Evolutionary conservation across 35 echinoderm and acorn worm species (phyloP).

Genomic region (Apostichopus californicus): DNA sequence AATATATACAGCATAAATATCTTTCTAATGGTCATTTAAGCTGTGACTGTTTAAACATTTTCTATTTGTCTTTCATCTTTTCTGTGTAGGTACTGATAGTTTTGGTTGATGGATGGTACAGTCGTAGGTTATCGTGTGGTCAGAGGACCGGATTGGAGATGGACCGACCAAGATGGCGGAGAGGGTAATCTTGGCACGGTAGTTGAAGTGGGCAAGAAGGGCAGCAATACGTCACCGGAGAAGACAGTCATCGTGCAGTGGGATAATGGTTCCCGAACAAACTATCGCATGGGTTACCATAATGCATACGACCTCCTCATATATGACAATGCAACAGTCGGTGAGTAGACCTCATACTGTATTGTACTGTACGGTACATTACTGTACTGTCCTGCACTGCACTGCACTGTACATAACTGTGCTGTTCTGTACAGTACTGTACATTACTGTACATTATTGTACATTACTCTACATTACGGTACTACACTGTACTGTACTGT

Average conservation of each 20-base stretch:
- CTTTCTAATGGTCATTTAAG: too few species aligned
- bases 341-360: conserved; percentile 26
- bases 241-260: conserved; percentile 97
- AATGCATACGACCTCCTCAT: conserved; percentile 78
- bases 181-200: conserved; percentile 90
- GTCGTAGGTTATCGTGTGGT: conserved; percentile 85
- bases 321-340: conserved; percentile 91
- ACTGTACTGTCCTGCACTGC: too few species aligned
- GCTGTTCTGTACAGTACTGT: too few species aligned
- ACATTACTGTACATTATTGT: too few species aligned
- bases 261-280: conserved; percentile 93
- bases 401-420: too few species aligned
- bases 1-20: too few species aligned
- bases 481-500: too few species aligned
- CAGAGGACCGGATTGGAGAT: conserved; percentile 93
- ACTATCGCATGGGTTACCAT: conserved; percentile 94
- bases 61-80: neutral
- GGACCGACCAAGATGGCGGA: conserved; percentile 93
- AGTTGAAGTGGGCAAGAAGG: conserved; percentile 85
- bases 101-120: conserved; percentile 24
- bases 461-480: too few species aligned
- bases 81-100: neutral
- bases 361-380: too few species aligned
- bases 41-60: too few species aligned
- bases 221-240: conserved; percentile 86